A percentile compares a stretch with the other conserved stretches of the same genome.
Evolutionary conservation across 2,797 vertebrate species (phyloP).

Genomic region (Clarias pachynema): DNA sequence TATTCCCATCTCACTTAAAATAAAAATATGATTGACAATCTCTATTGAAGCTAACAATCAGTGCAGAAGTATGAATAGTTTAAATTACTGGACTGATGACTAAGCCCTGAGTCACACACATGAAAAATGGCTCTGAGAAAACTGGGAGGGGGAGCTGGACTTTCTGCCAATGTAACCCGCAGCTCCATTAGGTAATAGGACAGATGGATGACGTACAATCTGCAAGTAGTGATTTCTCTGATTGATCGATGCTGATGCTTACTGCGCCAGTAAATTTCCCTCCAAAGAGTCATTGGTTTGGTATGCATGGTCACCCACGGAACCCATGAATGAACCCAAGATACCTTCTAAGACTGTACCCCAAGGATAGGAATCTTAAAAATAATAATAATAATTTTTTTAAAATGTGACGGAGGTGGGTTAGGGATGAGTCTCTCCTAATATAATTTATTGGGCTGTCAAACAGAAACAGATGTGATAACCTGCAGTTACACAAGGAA

Average conservation of each 20-base stretch:
- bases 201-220: constrained; percentile 47
- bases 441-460: constrained; percentile 52
- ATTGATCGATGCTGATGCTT: constrained; percentile 57
- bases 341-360: background rate
- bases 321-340: constrained; percentile 1
- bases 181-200: constrained; percentile 75
- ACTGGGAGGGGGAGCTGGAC: background rate
- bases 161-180: constrained; percentile 46
- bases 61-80: background rate
- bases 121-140: constrained; percentile 55
- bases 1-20: constrained; percentile 6
- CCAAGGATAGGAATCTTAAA: background rate
- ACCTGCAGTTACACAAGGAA: constrained; percentile 63
- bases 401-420: background rate
- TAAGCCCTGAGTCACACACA: constrained; percentile 39
- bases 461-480: constrained; percentile 69
- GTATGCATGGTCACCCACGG: background rate
- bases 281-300: constrained; percentile 6
- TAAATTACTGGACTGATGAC: constrained; percentile 22
- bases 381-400: background rate
- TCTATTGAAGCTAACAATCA: background rate
- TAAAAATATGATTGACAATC: constrained; percentile 16
- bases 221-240: constrained; percentile 53
- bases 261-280: constrained; percentile 30
- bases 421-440: constrained; percentile 53